Base-by-base conservation (phyloP, 2,113 vertebrate genomes). In the Psilopsiagon aurifrons region DNA sequence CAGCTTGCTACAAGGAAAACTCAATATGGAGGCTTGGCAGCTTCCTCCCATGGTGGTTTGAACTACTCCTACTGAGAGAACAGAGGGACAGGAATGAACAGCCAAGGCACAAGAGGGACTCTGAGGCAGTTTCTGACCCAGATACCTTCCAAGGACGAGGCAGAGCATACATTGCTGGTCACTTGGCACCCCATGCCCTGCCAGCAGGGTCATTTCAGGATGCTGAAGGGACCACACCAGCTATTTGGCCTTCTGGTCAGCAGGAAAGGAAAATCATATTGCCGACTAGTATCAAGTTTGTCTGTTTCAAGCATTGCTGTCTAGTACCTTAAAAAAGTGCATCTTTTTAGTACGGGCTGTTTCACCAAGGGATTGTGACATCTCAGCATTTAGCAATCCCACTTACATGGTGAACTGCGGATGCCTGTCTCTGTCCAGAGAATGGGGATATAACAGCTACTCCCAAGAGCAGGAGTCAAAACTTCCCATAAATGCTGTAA, bases 191-290 rank as follows among this genome's bases (percentile, higher is more conserved):
- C 8, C 1, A 2, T 2, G 4, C 6, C 13, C 11, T 76, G 76
- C 28, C 64, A 77, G 9, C 4, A 0, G 3, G 13, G 23, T n/a
- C 37, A 51, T 3, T 1, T 0, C 1, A 2, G 17, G 29, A 43
- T 35, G 25, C 60, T 41, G 27, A 54, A 24, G 25, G 10, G 8
- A 27, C 27, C 27, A 41, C 55, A 24, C 1, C 0, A 0, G 35
- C 15, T 52, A 18, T 33, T 27, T 18, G 14, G 15, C 10, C 24
- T 73, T 57, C 44, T 51, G 29, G 16, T 49, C 57, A 73, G 29
- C 33, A 81, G 24, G 31, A 71, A 59, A 47, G 35, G 20, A 80
- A 80, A 77, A 70, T 24, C 23, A 29, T 28, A 29, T 2, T 51
- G 44, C 17, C 20, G 66, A 10, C n/a, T 5, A 13, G 6, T 62